Conservation (phyloP, 2,113 vertebrate species). For the Aptenodytes forsteri region DNA sequence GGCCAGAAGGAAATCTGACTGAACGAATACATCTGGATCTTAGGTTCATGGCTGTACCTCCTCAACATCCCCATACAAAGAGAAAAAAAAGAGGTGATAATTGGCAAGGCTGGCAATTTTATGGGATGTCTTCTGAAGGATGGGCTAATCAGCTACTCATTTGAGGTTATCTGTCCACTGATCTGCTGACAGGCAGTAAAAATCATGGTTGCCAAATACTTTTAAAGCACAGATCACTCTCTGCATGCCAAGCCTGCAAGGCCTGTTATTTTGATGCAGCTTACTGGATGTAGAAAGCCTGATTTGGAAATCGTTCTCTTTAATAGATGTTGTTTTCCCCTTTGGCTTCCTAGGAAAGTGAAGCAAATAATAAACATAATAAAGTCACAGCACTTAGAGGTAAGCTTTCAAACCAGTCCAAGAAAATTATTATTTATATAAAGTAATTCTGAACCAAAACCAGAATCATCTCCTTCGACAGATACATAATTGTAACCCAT, state of each 20-base stretch:
- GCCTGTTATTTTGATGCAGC: constrained; percentile 41
- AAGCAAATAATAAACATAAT: constrained; percentile 47
- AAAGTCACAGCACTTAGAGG: constrained; percentile 17
- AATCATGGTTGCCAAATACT: neutral
- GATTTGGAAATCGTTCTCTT: neutral
- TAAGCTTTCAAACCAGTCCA: constrained; percentile 66
- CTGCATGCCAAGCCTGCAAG: constrained; percentile 38
- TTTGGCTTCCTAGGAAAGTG: neutral
- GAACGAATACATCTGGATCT: neutral
- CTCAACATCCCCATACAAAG: neutral
- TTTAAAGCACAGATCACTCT: neutral
- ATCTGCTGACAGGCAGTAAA: constrained; percentile 37
- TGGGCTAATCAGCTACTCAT: neutral
- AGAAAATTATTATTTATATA: constrained; percentile 57
- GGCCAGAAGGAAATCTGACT: neutral
- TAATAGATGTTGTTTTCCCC: constrained; percentile 54
- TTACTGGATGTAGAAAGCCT: constrained; percentile 7
- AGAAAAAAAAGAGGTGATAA: neutral
- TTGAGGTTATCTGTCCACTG: constrained; percentile 17
- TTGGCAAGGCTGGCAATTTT: neutral
- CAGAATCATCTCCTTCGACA: neutral
- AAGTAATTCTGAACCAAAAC: constrained; percentile 31
- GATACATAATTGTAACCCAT: neutral
- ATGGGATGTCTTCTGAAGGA: neutral
- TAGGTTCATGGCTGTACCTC: neutral